Evolutionary conservation across 1,140 invertebrate genomes (phyloP), one percentile per base, ranked within the genome.

Genomic region (Formica exsecta): DNA sequence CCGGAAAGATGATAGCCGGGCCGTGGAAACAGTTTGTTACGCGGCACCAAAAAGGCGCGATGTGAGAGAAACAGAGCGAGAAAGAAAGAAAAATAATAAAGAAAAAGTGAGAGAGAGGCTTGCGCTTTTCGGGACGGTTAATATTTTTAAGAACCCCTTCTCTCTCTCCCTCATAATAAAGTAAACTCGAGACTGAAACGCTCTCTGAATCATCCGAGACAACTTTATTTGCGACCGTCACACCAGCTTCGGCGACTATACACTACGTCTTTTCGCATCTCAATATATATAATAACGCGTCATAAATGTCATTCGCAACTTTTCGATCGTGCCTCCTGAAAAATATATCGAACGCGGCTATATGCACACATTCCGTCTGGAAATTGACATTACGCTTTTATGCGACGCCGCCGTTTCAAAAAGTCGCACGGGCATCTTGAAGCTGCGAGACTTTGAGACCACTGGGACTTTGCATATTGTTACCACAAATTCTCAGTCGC

Each of bases 1-100:
- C 86, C 88, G 91, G 92, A 91, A 93, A 91, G 89, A 92, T 91
- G 90, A 93, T 90, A 90, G 90, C 89, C 79, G 80, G 86, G 57
- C 77, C 77, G 65, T 89, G 84, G 90, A 90, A 90, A 91, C 89
- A 92, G 88, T 92, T 93, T 90, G 89, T 92, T 93, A 92, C 71
- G 51, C 29, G 64, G 64, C 51, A 57, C 80, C 75, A 74, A 90
- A 90, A 81, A 85, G 86, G 74, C 73, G 74, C 65, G 54, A 65
- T 36, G 6, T 11, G 48, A 44, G 65, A 25, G 13, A 22, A n/a
- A n/a, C 11, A 36, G 29, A 32, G 4, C 2, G 61, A 13, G 11
- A 8, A 4, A 1, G 5, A 5, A 7, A 1, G 7, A 3, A 22
- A 8, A 7, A 13, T 1, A 7, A 2, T 32, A 32, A 19, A 8